Conservation (phyloP, 2,113 vertebrate genomes). For the Cyprinodon variegatus region DNA sequence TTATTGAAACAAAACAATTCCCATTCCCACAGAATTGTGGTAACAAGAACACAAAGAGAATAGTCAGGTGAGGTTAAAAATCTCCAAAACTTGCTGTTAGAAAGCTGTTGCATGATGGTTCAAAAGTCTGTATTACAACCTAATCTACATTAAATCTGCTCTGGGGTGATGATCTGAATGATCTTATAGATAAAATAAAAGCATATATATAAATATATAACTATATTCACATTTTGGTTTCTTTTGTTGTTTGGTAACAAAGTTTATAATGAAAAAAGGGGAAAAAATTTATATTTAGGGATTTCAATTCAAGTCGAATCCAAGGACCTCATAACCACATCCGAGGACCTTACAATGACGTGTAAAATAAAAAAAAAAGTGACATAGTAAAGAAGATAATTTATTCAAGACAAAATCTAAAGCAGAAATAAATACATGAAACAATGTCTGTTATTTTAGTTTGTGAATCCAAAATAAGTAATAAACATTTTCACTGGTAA, state of each 20-base stretch:
- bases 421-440: conserved; percentile 79
- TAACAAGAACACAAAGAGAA: background rate
- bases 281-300: background rate
- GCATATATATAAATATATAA: background rate
- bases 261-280: background rate
- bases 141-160: background rate
- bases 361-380: background rate
- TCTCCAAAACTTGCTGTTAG: background rate
- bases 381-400: conserved; percentile 72
- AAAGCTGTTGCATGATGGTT: background rate
- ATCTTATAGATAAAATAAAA: background rate
- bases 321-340: background rate
- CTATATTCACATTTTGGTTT: conserved; percentile 2
- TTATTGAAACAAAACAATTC: background rate
- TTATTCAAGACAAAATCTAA: conserved; percentile 81
- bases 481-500: conserved; percentile 69
- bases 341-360: no score
- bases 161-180: background rate
- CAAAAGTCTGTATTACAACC: background rate
- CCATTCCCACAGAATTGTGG: background rate
- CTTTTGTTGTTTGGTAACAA: conserved; percentile 19
- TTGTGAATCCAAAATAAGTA: conserved; percentile 60
- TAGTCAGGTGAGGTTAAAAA: background rate
- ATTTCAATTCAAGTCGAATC: background rate
- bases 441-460: conserved; percentile 58